Conservation (phyloP, 2,113 vertebrate genomes). For the Cacatua alba region DNA sequence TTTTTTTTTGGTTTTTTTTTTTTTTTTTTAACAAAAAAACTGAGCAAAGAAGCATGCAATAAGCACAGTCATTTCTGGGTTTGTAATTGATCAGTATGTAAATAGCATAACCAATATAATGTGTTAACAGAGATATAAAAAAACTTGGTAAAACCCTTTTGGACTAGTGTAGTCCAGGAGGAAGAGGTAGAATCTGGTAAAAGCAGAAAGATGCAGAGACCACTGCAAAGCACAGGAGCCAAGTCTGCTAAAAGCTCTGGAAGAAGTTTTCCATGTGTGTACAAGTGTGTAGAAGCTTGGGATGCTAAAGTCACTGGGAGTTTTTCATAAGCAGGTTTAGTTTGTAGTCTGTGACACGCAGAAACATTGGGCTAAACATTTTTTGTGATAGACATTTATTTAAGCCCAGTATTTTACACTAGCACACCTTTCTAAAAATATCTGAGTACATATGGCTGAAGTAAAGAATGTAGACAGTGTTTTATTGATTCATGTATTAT, state of each 20-base stretch:
- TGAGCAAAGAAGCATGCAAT: not conserved
- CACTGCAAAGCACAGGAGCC: not conserved
- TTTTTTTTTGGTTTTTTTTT: not conserved
- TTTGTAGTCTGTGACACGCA: not conserved
- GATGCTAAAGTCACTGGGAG: not conserved
- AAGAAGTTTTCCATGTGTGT: not conserved
- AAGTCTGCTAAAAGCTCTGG: not conserved
- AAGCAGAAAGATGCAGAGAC: not conserved
- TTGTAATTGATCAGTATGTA: not conserved
- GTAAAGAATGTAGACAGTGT: not conserved
- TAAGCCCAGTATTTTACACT: not conserved
- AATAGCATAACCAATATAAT: not conserved
- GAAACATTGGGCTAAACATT: not conserved
- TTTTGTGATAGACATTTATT: not conserved
- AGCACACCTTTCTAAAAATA: not conserved
- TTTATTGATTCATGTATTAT: not conserved
- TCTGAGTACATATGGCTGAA: not conserved
- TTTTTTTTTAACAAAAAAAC: not conserved
- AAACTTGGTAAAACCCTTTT: not conserved
- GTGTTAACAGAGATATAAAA: not conserved
- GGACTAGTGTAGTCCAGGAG: not conserved
- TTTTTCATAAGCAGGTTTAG: not conserved
- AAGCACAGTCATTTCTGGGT: not conserved
- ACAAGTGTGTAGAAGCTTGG: not conserved
- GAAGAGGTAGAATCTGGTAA: not conserved